Evolutionary conservation across 2,797 vertebrate species (phyloP).

Genomic region (Silurus aristotelis): DNA sequence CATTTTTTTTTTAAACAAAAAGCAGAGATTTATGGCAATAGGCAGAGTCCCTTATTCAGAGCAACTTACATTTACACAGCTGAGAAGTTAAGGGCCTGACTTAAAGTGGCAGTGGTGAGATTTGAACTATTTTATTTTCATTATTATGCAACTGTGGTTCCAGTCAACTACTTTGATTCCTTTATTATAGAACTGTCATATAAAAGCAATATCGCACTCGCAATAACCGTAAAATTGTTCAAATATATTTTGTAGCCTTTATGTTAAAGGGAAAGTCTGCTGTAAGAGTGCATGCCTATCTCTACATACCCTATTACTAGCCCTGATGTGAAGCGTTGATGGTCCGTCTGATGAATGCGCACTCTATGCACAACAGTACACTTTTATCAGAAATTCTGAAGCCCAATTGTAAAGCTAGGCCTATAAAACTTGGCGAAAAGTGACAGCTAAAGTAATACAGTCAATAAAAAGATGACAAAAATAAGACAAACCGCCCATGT

Average conservation of each 20-base stretch:
- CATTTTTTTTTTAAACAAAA: too few species aligned
- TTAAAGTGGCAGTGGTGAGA: too few species aligned
- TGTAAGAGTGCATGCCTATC: neutral
- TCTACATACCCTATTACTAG: neutral
- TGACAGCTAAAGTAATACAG: neutral
- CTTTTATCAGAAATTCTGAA: neutral
- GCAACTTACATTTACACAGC: too few species aligned
- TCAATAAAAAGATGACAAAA: neutral
- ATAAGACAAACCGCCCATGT: neutral
- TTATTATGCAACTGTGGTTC: too few species aligned
- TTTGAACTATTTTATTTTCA: too few species aligned
- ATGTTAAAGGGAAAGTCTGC: neutral
- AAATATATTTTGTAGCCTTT: neutral
- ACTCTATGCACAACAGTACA: neutral
- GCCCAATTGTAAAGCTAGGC: neutral
- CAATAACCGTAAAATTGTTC: neutral
- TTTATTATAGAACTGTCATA: neutral
- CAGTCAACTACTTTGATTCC: neutral
- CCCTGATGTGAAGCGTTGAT: neutral
- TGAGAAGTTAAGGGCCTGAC: too few species aligned
- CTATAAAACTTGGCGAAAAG: neutral
- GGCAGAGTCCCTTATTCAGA: too few species aligned
- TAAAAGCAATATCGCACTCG: neutral
- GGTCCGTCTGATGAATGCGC: too few species aligned
- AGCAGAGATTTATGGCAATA: too few species aligned